Base-by-base conservation (phyloP, 2,888 invertebrate species). In the Aphodius sticticus region DNA sequence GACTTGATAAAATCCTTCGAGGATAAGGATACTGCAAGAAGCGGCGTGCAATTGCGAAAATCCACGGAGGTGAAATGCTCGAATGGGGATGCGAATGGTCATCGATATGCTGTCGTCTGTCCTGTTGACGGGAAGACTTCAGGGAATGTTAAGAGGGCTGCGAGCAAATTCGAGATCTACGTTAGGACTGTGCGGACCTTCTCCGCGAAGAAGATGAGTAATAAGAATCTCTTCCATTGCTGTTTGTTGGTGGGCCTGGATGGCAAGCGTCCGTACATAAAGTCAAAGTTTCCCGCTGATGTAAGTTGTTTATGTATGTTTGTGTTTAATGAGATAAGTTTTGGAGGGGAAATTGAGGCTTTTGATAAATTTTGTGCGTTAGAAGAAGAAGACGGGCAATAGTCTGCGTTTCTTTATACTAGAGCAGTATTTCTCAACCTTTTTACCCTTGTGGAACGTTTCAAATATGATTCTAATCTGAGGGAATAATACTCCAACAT, bases 201-300 rank as follows among this genome's bases (percentile, higher is more conserved):
- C 0, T 91, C 92, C 3, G 92, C 91, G 81, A 84, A 86, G 83
- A 85, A 86, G 83, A 85, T 82, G 79, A 83, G 84, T n/a, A 86
- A 86, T 69, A 85, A 85, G 9, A 86, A 92, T 6, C 84, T 95
- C 76, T 95, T 95, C 84, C 93, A 94, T 85, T 91, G 94, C 69
- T 93, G 95, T 82, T 85, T 95, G 12, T 88, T 95, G 79, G 93
- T 95, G 37, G 95, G 94, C 0, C 88, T 94, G 82, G 93, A 94
- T 84, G 91, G 91, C 0, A 92, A 92, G 74, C 90, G 92, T 85
- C 94, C 95, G 2, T 94, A 94, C 86, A 92, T 95, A 79, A 95
- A 94, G 86, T 93, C 91, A 83, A 93, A 93, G 83, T 95, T 92
- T 89, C 95, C 95, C 6, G 88, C 89, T 82, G 91, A 93, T 89